Evolutionary conservation across 2,113 vertebrate genomes (phyloP), one percentile per base, ranked within the genome.

Genomic region (Drymodes brunneopygia): DNA sequence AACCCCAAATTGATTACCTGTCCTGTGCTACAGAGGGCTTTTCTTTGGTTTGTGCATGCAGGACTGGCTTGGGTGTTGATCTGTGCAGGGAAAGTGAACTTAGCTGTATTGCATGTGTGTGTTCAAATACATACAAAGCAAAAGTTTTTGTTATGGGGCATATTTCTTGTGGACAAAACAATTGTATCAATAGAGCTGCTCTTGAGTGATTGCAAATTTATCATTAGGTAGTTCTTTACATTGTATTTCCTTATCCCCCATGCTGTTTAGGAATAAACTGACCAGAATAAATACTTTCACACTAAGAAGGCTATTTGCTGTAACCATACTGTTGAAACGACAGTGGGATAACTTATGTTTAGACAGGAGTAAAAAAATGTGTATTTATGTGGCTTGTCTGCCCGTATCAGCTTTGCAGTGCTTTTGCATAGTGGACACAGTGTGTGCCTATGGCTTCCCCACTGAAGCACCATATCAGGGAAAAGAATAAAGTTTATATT

Each of bases 1-100:
- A 8, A 10, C 15, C 42, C 15, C 0, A 0, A 7, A 24, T 11
- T 53, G 45, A 57, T 31, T 70, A 25, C 21, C 20, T 31, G 9
- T 58, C 28, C 28, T 78, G 45, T 53, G 45, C 47, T 73, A 72
- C 17, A 12, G 22, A 50, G 36, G 0, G 1, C 28, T 70, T 60
- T 40, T 72, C 48, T 40, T 67, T 40, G n/a, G 13, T 50, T 81
- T 79, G 38, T 50, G 35, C 20, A 0, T 42, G 40, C 28, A 33
- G 73, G 56, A 15, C 54, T 81, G n/a, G 10, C 66, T 78, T 47
- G 36, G 21, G 25, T 57, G 45, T 28, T 64, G 27, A 15, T 31
- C 20, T 54, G 33, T 67, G 8, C 35, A 35, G 48, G 38, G 21
- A 69, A 83, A 40, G 62, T 48, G 33, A 80, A 64, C 29, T 23